Evolutionary conservation across 2,113 vertebrate genomes (phyloP), one percentile per base, ranked within the genome.

Genomic region (Aythya baeri): DNA sequence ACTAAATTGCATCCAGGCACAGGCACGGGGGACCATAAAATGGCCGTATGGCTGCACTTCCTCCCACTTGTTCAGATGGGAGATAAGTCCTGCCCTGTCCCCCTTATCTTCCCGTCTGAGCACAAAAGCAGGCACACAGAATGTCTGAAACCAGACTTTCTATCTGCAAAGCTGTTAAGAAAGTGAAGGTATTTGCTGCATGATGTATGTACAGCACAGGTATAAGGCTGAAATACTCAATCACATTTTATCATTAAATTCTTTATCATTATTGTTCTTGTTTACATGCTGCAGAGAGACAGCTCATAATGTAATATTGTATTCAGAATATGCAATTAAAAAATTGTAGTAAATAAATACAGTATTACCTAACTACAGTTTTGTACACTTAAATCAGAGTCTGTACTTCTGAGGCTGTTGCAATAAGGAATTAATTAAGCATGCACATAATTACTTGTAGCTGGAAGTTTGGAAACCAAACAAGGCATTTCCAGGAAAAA

Each of bases 281-380:
- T 65, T 59, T 38, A 3, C 17, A 3, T 8, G 3, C 5, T 44
- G 20, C 38, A 83, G 41, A 50, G 41, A 66, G 32, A 14, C 34
- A 61, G 25, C 23, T 78, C n/a, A 46, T 38, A 6, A 21, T 59
- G 27, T 31, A 62, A 17, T 6, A 2, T 8, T 44, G 31, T 4
- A 44, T 50, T 62, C 71, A 73, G 81, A 85, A 71, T 6, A 29
- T 1, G 2, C 31, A 5, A 13, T 34, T 49, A 8, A 14, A 43
- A 32, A 6, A 41, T 0, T 5, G 11, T 26, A 23, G 18, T 13
- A 63, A 70, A 67, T 52, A 72, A 74, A 18, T 29, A 26, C 13
- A 4, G 5, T 5, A 1, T 44, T 44, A 27, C 63, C 22, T 59
- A 46, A 26, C 22, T 73, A 3, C 23, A 31, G 2, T 0, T 32